Percentiles rank a stretch among this genome's conserved stretches.
These are phyloP conservation scores for Pterocles burchelli DNA, from an alignment of 2,113 vertebrate species.

Conservation along the genomic window DNA sequence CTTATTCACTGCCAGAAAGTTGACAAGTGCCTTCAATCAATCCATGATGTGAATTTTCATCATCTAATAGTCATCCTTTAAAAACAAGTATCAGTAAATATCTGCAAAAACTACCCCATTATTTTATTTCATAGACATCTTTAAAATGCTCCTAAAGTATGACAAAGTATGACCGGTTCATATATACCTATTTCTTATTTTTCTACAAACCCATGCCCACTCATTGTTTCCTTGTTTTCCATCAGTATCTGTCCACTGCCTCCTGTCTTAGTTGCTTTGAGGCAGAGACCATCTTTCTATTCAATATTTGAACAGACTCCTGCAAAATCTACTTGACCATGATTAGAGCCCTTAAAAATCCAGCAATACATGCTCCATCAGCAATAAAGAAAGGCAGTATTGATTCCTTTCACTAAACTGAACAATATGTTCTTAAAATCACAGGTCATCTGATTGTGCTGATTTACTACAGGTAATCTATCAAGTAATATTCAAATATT, in stretches of 20 bases:
- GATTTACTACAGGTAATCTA: not conserved
- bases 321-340: not conserved
- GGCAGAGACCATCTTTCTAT: not conserved
- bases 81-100: not conserved
- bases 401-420: conserved; percentile 35
- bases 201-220: not conserved
- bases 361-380: not conserved
- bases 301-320: not conserved
- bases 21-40: conserved; percentile 26
- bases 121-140: not conserved
- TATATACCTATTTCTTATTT: not conserved
- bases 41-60: not conserved
- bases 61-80: not conserved
- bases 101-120: not conserved
- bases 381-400: conserved; percentile 35
- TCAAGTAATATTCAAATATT: not conserved
- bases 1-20: not conserved
- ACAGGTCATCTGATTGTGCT: conserved; percentile 13
- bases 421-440: conserved; percentile 36
- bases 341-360: conserved; percentile 18
- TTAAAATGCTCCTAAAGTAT: not conserved
- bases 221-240: not conserved
- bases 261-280: not conserved
- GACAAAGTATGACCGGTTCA: not conserved
- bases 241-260: not conserved